These are phyloP conservation scores for Nibea coibor DNA, from an alignment of 2,113 vertebrate species.

Conservation along the genomic window DNA sequence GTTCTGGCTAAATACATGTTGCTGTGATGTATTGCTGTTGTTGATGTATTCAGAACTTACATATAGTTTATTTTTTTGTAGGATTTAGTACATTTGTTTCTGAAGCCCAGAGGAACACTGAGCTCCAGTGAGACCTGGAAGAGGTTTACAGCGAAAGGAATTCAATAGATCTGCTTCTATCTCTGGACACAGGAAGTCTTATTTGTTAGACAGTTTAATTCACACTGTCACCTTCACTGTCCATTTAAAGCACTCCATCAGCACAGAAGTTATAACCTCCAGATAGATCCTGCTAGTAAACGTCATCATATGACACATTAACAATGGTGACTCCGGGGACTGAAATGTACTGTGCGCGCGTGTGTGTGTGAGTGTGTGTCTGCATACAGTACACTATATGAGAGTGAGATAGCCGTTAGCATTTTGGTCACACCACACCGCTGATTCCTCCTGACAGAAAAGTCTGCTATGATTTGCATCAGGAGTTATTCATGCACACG, in stretches of 20 bases:
- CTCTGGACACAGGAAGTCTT: constrained; percentile 30
- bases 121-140: constrained; percentile 1
- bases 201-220: constrained; percentile 57
- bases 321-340: constrained; percentile 36
- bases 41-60: background rate
- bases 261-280: constrained; percentile 48
- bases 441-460: constrained; percentile 68
- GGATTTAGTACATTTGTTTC: background rate
- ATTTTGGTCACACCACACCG: constrained; percentile 25
- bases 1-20: background rate
- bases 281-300: constrained; percentile 46
- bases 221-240: constrained; percentile 59
- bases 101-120: background rate
- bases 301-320: constrained; percentile 56
- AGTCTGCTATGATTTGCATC: constrained; percentile 61
- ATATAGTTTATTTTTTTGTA: background rate
- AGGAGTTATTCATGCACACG: constrained; percentile 4
- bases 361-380: background rate
- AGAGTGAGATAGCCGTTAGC: constrained; percentile 38
- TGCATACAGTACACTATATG: constrained; percentile 27
- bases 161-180: constrained; percentile 31
- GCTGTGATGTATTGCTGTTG: too few species aligned
- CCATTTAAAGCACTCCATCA: constrained; percentile 34
- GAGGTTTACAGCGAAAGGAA: constrained; percentile 1
- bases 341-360: background rate